Evolutionary conservation across 2,888 invertebrate species (phyloP).

Genomic region (Acleris literana): DNA sequence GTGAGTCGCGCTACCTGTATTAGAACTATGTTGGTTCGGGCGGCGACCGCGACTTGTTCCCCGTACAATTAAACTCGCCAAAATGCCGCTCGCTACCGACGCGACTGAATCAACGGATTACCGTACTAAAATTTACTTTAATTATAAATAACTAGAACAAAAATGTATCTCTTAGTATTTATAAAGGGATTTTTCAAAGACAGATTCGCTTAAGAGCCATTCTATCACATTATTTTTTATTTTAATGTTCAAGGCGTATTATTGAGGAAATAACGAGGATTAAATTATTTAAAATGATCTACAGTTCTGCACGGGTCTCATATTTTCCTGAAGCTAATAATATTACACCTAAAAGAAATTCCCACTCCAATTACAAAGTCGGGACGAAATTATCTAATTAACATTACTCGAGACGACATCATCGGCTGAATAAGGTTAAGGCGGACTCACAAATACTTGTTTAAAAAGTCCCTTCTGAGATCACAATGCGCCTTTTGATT

Average conservation of each 20-base stretch:
- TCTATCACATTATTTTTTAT: too few species aligned
- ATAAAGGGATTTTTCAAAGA: too few species aligned
- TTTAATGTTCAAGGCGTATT: too few species aligned
- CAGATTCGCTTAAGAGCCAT: too few species aligned
- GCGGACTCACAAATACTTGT: conserved; percentile 58
- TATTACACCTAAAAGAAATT: conserved; percentile 41
- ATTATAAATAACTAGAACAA: too few species aligned
- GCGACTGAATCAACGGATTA: conserved; percentile 41
- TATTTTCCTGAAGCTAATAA: too few species aligned
- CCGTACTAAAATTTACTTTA: too few species aligned
- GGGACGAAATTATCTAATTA: conserved; percentile 67
- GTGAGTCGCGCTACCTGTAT: conserved; percentile 68
- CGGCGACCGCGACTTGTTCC: conserved; percentile 58
- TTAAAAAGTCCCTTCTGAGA: conserved; percentile 49
- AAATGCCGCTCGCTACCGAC: conserved; percentile 52
- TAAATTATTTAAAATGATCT: too few species aligned
- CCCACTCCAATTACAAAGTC: conserved; percentile 55
- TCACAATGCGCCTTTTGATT: conserved; percentile 35
- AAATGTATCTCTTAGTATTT: too few species aligned
- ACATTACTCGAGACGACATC: conserved; percentile 54
- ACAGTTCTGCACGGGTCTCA: too few species aligned
- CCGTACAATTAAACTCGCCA: conserved; percentile 67
- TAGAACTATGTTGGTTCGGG: conserved; percentile 76
- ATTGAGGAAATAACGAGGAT: too few species aligned
- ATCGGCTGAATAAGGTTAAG: conserved; percentile 61